Conservation (phyloP, 23 tunicate species). For the Oikopleura dioica region DNA sequence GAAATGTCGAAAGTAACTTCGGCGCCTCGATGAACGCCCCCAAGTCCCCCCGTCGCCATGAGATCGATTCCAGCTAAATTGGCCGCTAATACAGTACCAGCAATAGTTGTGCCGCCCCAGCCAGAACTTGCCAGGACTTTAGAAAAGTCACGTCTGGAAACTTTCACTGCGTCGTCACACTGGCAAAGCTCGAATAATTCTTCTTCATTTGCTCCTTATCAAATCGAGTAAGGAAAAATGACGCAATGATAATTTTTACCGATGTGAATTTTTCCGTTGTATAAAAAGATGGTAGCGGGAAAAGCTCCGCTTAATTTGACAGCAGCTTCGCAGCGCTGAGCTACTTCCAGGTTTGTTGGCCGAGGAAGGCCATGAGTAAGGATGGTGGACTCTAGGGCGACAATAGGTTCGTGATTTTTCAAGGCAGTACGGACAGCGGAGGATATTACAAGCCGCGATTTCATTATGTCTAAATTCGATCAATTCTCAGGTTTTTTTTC, state of each 20-base stretch:
- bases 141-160: constrained; percentile 40
- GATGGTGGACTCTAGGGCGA: constrained; percentile 76
- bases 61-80: constrained; percentile 32
- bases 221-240: constrained; percentile 26
- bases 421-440: constrained; percentile 34
- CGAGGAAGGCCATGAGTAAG: constrained; percentile 96
- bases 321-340: background rate
- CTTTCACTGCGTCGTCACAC: constrained; percentile 13
- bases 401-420: constrained; percentile 18
- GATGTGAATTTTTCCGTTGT: constrained; percentile 42
- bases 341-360: constrained; percentile 27
- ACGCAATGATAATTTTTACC: constrained; percentile 21
- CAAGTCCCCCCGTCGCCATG: constrained; percentile 80
- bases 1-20: constrained; percentile 61
- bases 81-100: constrained; percentile 65
- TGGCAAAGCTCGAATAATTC: too few relatives aligned
- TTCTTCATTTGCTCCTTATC: constrained; percentile 14
- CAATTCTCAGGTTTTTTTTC: background rate
- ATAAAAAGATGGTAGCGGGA: constrained; percentile 55
- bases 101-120: constrained; percentile 62
- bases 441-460: constrained; percentile 5
- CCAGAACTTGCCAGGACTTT: constrained; percentile 21
- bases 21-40: constrained; percentile 62
- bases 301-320: constrained; percentile 15
- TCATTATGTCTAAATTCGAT: background rate